Evolutionary conservation across 2,797 vertebrate genomes (phyloP).

Genomic region (Sebastes minor): DNA sequence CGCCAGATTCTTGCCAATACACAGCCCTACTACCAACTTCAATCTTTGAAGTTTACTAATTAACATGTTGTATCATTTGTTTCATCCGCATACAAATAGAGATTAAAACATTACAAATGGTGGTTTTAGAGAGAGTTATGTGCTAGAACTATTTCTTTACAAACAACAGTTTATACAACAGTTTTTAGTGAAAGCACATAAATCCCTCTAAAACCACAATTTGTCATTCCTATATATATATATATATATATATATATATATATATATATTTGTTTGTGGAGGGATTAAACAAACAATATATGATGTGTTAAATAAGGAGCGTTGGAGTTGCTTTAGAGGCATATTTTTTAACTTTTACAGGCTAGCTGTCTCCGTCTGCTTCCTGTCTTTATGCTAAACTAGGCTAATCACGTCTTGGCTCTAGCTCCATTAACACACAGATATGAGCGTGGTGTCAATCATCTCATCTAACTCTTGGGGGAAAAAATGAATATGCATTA

Average conservation of each 20-base stretch:
- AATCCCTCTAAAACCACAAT: neutral
- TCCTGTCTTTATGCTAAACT: neutral
- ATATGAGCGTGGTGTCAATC: no score
- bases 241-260: no score
- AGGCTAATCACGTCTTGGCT: neutral
- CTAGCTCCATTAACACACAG: neutral
- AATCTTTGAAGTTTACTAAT: neutral
- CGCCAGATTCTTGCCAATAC: no score
- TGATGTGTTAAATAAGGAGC: neutral
- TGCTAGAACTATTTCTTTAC: neutral
- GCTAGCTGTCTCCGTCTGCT: no score
- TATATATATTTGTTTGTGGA: neutral
- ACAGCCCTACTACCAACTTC: no score
- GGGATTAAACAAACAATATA: neutral
- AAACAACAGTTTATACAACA: neutral
- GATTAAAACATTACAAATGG: neutral
- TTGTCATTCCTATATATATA: no score
- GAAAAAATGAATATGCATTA: accelerated
- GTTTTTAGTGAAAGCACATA: neutral
- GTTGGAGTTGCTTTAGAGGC: neutral
- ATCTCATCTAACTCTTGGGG: neutral
- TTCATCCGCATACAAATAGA: neutral
- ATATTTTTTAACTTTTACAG: neutral
- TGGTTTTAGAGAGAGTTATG: neutral
- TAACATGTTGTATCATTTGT: neutral